Base-by-base conservation (phyloP, 2,888 invertebrate genomes). In the Iselma pallidipennis region DNA sequence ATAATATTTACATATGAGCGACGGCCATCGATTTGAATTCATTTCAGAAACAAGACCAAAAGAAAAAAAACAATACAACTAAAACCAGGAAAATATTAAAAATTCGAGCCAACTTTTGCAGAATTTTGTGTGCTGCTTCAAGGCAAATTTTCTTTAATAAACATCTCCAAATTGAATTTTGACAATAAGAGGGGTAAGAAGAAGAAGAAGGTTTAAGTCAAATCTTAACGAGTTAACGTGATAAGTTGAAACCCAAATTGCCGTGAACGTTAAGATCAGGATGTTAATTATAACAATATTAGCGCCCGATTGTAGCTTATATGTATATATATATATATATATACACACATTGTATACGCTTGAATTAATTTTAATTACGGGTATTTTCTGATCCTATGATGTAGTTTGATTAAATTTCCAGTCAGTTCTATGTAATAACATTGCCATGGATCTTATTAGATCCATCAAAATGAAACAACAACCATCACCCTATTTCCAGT, bases 271-370 rank as follows among this genome's bases (percentile, higher is more conserved):
- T 48, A 61, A 58, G 55, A 58, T 62, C 51, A 53, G 51, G 51
- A 54, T 62, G 55, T 55, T 62, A 58, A 62, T 62, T 62, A 58
- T 54, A 55, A 51, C 62, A 55, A 62, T 58, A 58, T 62, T 62
- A 58, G 57, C 23, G 48, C 28, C 61, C 50, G 61, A 61, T 61
- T 53, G 61, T 57, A 50, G 61, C 57, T 57, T 54, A 53, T 61
- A 61, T 54, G 60, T 55, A 60, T 55, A 60, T 60, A 55, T 60
- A n/a, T n/a, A n/a, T n/a, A n/a, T n/a, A n/a, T n/a, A n/a, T n/a
- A n/a, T n/a, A n/a, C n/a, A n/a, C n/a, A 37, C 16, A 37, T 37
- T 7, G 16, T 37, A 16, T 37, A 19, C 37, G 37, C 16, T 37
- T 37, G 37, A 37, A 37, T 37, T 37, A 37, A 37, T 37, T 37